Evolutionary conservation across 2,797 vertebrate genomes (phyloP), one percentile per base, ranked within the genome.

Genomic region (Orientallactaga sibirica): DNA sequence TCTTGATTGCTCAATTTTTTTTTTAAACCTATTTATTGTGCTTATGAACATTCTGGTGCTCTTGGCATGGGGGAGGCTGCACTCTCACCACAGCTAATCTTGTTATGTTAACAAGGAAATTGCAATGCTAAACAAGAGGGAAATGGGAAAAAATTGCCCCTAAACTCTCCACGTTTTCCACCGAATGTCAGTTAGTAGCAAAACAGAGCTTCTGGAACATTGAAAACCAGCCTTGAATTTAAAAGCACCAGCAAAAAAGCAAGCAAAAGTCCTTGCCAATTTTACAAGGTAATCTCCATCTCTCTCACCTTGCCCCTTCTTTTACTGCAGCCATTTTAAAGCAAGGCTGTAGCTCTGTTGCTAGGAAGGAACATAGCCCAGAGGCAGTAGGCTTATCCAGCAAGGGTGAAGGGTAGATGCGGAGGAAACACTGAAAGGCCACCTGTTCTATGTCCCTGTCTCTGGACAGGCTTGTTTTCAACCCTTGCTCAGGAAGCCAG

Each of bases 91-190:
- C 86, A 82, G 94, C 94, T 97, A 97, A 98, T 97, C 95, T 98
- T 88, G 91, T 96, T 97, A 92, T 92, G 91, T 97, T 97, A 97
- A 97, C 82, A 94, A 97, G 95, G 61, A 96, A 90, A 97, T 96
- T 97, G 95, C 92, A 92, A 95, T 96, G 96, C 94, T 96, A 95
- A 97, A 94, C 86, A 90, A 95, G 84, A 75, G 92, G 67, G 64
- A 93, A 91, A 82, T 16, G 10, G 71, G n/a, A 8, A 27, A 2
- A 79, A 89, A 92, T 25, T 37, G 1, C n/a, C 81, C 62, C 29
- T 78, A 58, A 73, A 77, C 70, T 71, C 29, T 86, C 95, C 88
- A 41, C 96, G 91, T 94, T 92, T 89, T 76, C 94, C 96, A 95
- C 95, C 70, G 74, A 94, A 79, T 76, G 64, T 92, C 78, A 91